Evolutionary conservation across 2,113 vertebrate species (phyloP), one percentile per base, ranked within the genome.

Genomic region (Oncorhynchus gorbuscha): DNA sequence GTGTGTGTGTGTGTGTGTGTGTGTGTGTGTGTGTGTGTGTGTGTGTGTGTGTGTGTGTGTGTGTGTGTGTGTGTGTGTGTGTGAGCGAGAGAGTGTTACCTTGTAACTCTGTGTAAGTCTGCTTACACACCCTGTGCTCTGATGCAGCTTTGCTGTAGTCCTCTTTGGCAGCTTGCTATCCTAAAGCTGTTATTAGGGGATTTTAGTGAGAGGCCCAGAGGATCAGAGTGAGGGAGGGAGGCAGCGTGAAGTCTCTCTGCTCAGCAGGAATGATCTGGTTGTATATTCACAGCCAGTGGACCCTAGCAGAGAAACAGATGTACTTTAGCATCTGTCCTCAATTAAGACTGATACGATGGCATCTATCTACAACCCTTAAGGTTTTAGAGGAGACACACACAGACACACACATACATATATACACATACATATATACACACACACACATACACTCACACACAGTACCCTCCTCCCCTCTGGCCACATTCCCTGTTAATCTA

Each of bases 101-200:
- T 72, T 48, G 16, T 22, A 24, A 3, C 59, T 55, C 16, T 55
- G 45, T 72, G 24, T 30, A 45, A 8, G 48, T 28, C 26, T 72
- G 69, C 24, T 84, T 39, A 76, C 39, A 55, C 51, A 55, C 51
- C 12, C 51, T 13, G 39, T 49, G 59, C 79, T 82, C 67, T 48
- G 78, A 69, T 79, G 71, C 67, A 45, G 61, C 77, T 80, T 73
- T 76, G 32, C 65, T 2, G 76, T 61, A 78, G 79, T 77, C 35
- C 4, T 76, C 73, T 71, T 74, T 82, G 82, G 75, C 71, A 82
- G 69, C 66, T 65, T 64, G 69, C 85, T 75, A 75, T 81, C 73
- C 73, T 69, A 55, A 62, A 28, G 45, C 69, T 51, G 69, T 49
- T 26, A 71, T 71, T 28, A 49, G 45, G 22, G 22, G n/a, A 51